Conservation (phyloP, 2,797 vertebrate genomes). For the Anabas testudineus region DNA sequence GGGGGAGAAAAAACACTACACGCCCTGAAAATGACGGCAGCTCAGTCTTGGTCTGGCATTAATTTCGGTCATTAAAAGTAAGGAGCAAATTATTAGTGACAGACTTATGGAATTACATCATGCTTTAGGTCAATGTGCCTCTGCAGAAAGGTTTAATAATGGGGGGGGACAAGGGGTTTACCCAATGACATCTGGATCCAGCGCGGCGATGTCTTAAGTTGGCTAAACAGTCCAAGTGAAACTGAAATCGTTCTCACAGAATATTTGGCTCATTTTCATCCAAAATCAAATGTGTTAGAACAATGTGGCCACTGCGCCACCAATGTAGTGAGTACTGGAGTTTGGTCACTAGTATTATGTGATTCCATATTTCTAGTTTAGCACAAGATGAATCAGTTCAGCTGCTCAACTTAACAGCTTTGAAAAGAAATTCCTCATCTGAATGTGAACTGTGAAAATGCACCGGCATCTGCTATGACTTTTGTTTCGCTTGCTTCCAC, state of each 20-base stretch:
- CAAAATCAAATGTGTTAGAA: background rate
- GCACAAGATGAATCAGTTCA: constrained; percentile 6
- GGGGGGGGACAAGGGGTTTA: constrained; percentile 43
- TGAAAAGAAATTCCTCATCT: constrained; percentile 19
- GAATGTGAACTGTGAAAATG: constrained; percentile 8
- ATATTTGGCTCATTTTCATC: background rate
- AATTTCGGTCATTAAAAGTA: constrained; percentile 78
- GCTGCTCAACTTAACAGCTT: too few relatives aligned
- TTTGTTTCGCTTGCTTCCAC: constrained; percentile 37
- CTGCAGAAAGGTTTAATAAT: constrained; percentile 71
- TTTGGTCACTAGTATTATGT: background rate
- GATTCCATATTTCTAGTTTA: background rate
- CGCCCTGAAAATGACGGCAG: constrained; percentile 56
- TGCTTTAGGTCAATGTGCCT: constrained; percentile 77
- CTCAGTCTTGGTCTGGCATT: constrained; percentile 67
- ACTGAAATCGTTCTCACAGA: constrained; percentile 8
- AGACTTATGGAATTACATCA: constrained; percentile 84
- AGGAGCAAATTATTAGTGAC: constrained; percentile 86
- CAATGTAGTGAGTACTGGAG: background rate
- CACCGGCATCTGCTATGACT: constrained; percentile 6
- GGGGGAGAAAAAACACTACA: constrained; percentile 17
- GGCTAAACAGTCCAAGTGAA: background rate
- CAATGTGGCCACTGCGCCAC: background rate
- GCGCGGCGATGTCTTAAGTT: background rate
- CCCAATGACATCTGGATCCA: constrained; percentile 19